phyloP scores from a whole-genome alignment of 2,888 invertebrate genomes.

The Euspilapteryx auroguttella region DNA sequence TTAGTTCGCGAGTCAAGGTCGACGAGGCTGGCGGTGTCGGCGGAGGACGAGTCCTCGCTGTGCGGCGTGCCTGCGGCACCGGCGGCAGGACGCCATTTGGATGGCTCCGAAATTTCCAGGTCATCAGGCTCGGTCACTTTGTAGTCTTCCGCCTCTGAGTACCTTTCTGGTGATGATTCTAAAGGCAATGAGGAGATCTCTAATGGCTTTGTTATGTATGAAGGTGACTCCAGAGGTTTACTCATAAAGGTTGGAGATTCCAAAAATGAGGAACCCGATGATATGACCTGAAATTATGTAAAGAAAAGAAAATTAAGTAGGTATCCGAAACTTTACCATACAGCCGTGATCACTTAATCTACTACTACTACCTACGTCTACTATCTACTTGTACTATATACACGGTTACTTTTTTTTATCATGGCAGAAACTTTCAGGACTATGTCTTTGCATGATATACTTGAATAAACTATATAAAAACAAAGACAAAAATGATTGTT shows the following conservation, averaged over 20 bases:
- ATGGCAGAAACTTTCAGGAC: too few relatives aligned
- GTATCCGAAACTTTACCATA: too few relatives aligned
- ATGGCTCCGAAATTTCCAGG: constrained; percentile 52
- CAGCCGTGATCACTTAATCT: too few relatives aligned
- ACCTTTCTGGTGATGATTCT: constrained; percentile 26
- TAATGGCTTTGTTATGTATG: constrained; percentile 20
- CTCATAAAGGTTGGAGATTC: constrained; percentile 23
- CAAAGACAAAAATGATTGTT: too few relatives aligned
- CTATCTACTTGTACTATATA: too few relatives aligned
- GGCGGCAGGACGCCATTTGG: constrained; percentile 69
- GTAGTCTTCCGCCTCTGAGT: constrained; percentile 31
- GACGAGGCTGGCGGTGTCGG: constrained; percentile 46
- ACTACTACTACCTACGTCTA: too few relatives aligned
- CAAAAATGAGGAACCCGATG: constrained; percentile 39
- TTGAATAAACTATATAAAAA: too few relatives aligned
- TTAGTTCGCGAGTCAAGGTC: constrained; percentile 29
- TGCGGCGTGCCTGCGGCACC: constrained; percentile 69
- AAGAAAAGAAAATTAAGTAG: too few relatives aligned
- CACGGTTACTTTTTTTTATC: too few relatives aligned
- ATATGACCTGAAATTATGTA: constrained; percentile 33
- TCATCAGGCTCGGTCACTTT: constrained; percentile 61
- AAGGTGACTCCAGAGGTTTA: constrained; percentile 25
- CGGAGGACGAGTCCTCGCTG: constrained; percentile 54
- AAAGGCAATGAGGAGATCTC: constrained; percentile 48
- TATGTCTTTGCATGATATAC: too few relatives aligned